phyloP scores from a whole-genome alignment of 2,888 invertebrate genomes.

The Calephelis perditalis region DNA sequence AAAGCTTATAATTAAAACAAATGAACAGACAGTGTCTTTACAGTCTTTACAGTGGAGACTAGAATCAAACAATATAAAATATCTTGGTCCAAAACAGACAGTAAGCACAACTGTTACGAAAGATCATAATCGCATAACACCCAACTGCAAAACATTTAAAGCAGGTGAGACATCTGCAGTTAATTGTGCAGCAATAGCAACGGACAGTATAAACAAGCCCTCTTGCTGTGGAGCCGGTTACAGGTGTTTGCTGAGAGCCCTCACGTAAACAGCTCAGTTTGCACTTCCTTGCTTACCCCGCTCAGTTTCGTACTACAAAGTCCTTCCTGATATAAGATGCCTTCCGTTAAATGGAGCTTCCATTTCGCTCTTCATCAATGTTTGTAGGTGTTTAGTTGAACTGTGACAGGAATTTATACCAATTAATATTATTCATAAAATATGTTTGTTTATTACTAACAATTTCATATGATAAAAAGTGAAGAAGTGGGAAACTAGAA shows the following conservation, averaged over 20 bases:
- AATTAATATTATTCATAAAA: too few relatives aligned
- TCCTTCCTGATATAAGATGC: conserved; percentile 11
- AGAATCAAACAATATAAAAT: too few relatives aligned
- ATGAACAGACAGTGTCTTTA: too few relatives aligned
- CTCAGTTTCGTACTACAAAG: conserved; percentile 12
- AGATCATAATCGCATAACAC: not conserved
- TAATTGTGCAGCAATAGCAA: conserved; percentile 67
- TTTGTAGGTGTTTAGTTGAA: too few relatives aligned
- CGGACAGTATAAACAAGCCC: conserved; percentile 62
- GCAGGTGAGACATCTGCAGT: conserved; percentile 53
- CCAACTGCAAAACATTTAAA: conserved; percentile 32
- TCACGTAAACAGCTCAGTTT: conserved; percentile 66
- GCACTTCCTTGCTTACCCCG: conserved; percentile 44
- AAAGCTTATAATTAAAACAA: too few relatives aligned
- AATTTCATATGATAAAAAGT: too few relatives aligned
- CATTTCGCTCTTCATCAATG: not conserved
- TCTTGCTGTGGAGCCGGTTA: conserved; percentile 47
- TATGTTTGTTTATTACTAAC: too few relatives aligned
- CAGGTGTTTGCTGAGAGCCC: conserved; percentile 69
- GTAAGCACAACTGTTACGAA: not conserved
- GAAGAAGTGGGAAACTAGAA: too few relatives aligned
- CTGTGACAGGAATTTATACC: too few relatives aligned
- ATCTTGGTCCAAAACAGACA: not conserved
- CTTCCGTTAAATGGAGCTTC: conserved; percentile 11
- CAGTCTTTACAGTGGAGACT: too few relatives aligned